Evolutionary conservation across 2,888 invertebrate genomes (phyloP).

Genomic region (Petrophora chlorosata): DNA sequence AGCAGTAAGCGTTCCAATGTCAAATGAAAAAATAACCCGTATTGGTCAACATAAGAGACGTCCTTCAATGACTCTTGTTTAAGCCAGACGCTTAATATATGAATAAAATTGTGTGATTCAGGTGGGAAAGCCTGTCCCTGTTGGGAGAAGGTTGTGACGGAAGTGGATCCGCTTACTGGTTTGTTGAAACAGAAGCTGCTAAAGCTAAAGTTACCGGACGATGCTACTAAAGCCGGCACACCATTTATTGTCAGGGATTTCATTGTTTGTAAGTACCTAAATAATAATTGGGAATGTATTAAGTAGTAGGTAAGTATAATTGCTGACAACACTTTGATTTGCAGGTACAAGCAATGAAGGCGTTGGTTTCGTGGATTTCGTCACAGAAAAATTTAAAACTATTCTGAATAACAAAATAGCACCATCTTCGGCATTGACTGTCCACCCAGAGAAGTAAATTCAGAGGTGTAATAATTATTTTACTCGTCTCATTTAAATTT

Average conservation of each 20-base stretch:
- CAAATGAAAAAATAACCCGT: too few species aligned
- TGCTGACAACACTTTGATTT: background rate
- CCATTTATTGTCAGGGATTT: slow-evolving; percentile 83
- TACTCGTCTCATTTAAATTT: slow-evolving; percentile 14
- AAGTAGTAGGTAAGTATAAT: background rate
- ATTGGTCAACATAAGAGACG: too few species aligned
- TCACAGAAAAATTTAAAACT: slow-evolving; percentile 67
- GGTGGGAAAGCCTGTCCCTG: slow-evolving; percentile 65
- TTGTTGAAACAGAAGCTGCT: slow-evolving; percentile 56
- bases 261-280: slow-evolving; percentile 77
- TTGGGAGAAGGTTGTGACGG: slow-evolving; percentile 63
- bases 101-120: slow-evolving; percentile 35
- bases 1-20: too few species aligned
- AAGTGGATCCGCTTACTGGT: slow-evolving; percentile 56
- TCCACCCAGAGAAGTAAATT: slow-evolving; percentile 80
- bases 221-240: slow-evolving; percentile 72
- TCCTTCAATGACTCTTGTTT: too few species aligned
- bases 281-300: background rate
- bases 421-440: slow-evolving; percentile 65
- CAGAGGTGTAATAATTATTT: background rate
- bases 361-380: slow-evolving; percentile 76
- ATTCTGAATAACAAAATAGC: slow-evolving; percentile 69
- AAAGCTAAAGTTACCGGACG: slow-evolving; percentile 67
- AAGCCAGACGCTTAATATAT: too few species aligned
- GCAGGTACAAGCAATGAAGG: slow-evolving; percentile 74